Evolutionary conservation across 2,797 vertebrate species (phyloP), one percentile per base, ranked within the genome.

Genomic region (Buceros bicornis): DNA sequence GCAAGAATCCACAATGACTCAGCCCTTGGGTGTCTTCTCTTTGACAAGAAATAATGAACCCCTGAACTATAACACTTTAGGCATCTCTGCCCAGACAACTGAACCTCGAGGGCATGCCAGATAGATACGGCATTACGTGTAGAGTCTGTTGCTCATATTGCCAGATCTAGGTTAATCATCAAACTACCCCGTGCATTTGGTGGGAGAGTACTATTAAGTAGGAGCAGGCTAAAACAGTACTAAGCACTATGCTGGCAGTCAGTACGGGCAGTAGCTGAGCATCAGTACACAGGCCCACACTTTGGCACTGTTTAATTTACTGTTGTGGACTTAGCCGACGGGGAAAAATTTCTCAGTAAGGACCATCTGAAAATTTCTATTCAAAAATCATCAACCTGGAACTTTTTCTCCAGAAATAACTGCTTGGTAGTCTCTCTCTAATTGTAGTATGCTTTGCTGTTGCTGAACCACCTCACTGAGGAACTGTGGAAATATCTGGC

Each of bases 31-130:
- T 43, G 12, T 11, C 7, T 40, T 31, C 11, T 26, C 19, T 77
- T 65, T 50, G 26, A 31, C 9, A 35, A 57, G 56, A 45, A 57
- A 50, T 16, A 64, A 51, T 14, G 5, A 48, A 26, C 3, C 0
- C 10, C 19, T 31, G 65, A 60, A 42, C 13, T 15, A 15, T 22
- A 25, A n/a, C 5, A 28, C 26, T 74, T 74, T 45, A 48, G 22
- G 15, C 25, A 21, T 4, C 5, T 45, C 19, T 83, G 6, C 9
- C 24, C 8, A 4, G 10, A 40, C 4, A 56, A 21, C 0, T 42
- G 40, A 80, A 54, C 8, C 10, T 4, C 26, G 5, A 2, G 7
- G 4, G 1, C 5, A 35, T 33, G 16, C 1, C 3, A 19, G 45
- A 42, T 7, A 72, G 6, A 1, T 42, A 25, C 40, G 15, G 1